These are phyloP conservation scores for Momotus momota DNA, from an alignment of 2,797 vertebrate species.

Conservation along the genomic window DNA sequence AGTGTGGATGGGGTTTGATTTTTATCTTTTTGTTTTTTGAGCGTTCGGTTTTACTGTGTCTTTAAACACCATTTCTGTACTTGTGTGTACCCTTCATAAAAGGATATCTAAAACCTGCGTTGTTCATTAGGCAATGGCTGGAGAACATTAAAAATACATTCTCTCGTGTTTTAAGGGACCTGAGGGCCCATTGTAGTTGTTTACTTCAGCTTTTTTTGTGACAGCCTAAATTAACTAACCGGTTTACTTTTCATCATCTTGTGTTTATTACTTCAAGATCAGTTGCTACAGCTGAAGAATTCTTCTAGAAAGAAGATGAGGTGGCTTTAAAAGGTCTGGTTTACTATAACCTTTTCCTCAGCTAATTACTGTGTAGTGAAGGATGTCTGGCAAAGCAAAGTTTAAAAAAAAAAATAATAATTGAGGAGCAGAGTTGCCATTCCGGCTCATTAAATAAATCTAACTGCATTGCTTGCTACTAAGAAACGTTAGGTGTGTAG, in stretches of 20 bases:
- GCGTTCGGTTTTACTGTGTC: constrained; percentile 1
- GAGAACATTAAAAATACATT: constrained; percentile 20
- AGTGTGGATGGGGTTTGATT: not conserved
- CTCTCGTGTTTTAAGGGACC: not conserved
- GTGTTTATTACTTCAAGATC: constrained; percentile 12
- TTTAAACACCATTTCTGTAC: not conserved
- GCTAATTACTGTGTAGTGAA: constrained; percentile 53
- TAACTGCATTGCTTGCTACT: not conserved
- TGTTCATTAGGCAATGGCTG: constrained; percentile 8
- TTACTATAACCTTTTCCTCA: constrained; percentile 16
- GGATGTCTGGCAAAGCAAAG: constrained; percentile 19
- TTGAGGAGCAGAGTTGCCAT: constrained; percentile 32
- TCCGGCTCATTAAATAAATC: constrained; percentile 50
- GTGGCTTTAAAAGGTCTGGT: not conserved
- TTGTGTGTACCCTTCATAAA: not conserved
- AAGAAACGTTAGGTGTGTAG: not conserved
- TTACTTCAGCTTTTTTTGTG: constrained; percentile 23
- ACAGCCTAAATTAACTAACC: constrained; percentile 15
- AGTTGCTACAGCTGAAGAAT: not conserved
- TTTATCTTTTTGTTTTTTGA: not conserved
- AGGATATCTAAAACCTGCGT: not conserved
- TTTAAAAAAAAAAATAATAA: constrained; percentile 9
- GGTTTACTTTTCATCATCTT: constrained; percentile 23
- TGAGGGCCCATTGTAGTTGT: not conserved
- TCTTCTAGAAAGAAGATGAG: not conserved